Conservation (phyloP, 2,888 invertebrate species). For the Drosophila melanosoma region DNA sequence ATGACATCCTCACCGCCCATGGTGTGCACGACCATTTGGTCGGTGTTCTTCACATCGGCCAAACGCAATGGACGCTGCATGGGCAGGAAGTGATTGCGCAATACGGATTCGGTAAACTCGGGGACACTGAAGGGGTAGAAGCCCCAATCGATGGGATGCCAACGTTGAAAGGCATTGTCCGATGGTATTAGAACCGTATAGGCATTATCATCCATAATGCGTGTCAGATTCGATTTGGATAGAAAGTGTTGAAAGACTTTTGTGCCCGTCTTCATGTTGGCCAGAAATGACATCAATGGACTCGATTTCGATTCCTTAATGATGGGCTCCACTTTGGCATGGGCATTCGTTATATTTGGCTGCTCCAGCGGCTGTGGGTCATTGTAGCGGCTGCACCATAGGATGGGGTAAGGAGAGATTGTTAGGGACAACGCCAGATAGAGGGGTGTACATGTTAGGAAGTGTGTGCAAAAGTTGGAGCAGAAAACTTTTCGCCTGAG, state of each 20-base stretch:
- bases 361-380: slow-evolving; percentile 85
- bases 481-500: slow-evolving; percentile 51
- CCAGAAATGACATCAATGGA: slow-evolving; percentile 85
- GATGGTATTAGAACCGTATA: slow-evolving; percentile 88
- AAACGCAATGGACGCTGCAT: slow-evolving; percentile 86
- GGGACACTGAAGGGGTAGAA: slow-evolving; percentile 89
- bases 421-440: slow-evolving; percentile 17
- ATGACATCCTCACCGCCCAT: slow-evolving; percentile 87
- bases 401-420: slow-evolving; percentile 12
- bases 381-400: slow-evolving; percentile 82
- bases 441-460: slow-evolving; percentile 25
- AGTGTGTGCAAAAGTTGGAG: slow-evolving; percentile 60
- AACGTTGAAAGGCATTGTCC: slow-evolving; percentile 88
- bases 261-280: slow-evolving; percentile 88
- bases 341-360: slow-evolving; percentile 82
- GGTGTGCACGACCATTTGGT: slow-evolving; percentile 86
- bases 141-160: slow-evolving; percentile 90
- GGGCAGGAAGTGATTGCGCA: slow-evolving; percentile 87
- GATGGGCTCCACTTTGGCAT: slow-evolving; percentile 84
- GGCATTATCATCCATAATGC: slow-evolving; percentile 86
- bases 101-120: slow-evolving; percentile 88
- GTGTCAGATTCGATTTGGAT: slow-evolving; percentile 87
- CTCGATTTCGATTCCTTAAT: slow-evolving; percentile 84
- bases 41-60: slow-evolving; percentile 86
- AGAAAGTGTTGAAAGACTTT: slow-evolving; percentile 88